Conservation (phyloP, 2,888 invertebrate genomes). For the Serripes groenlandicus region DNA sequence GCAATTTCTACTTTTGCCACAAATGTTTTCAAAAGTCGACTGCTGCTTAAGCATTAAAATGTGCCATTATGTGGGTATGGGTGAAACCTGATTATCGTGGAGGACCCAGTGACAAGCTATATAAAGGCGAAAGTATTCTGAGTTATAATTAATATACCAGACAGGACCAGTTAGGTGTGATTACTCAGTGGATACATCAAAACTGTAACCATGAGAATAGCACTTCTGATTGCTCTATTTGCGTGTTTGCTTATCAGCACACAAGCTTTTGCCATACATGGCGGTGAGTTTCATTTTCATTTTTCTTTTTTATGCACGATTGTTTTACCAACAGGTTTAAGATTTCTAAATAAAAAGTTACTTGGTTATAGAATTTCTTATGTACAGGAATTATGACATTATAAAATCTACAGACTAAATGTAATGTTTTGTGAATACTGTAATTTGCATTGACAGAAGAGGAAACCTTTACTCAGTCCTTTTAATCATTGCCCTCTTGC, state of each 20-base stretch:
- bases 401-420: no score
- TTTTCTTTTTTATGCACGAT: no score
- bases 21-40: neutral
- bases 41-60: neutral
- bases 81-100: no score
- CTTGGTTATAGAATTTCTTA: no score
- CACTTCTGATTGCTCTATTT: slow-evolving; percentile 27
- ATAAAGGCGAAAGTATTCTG: neutral
- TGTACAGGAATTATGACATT: no score
- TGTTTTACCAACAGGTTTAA: no score
- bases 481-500: no score
- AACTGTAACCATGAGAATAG: slow-evolving; percentile 40
- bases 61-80: neutral
- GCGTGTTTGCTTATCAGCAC: slow-evolving; percentile 34
- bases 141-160: neutral
- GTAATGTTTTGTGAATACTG: no score
- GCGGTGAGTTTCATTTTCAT: no score
- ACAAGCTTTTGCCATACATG: slow-evolving; percentile 23
- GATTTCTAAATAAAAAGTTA: no score
- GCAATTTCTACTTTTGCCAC: neutral
- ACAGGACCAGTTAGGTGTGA: slow-evolving; percentile 11
- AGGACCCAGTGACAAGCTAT: neutral
- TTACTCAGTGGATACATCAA: slow-evolving; percentile 10
- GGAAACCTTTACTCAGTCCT: no score
- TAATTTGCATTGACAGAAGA: no score